These are phyloP conservation scores for Sciurus vulgaris DNA, from an alignment of 2,797 vertebrate species.

Conservation along the genomic window DNA sequence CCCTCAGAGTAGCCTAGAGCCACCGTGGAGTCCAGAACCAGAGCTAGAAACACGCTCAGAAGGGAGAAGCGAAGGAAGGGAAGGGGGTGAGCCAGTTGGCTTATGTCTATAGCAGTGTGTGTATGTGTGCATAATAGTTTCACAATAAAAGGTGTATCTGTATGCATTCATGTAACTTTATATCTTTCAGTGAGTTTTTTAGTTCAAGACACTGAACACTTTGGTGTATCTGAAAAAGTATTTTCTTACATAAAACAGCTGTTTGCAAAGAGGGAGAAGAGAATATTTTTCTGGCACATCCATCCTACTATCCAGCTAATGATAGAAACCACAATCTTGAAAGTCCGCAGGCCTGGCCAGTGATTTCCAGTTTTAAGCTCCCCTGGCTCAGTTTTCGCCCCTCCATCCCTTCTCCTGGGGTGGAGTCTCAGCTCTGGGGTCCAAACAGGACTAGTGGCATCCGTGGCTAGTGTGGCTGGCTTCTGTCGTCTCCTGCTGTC, in stretches of 20 bases:
- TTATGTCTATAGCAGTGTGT: rapidly evolving
- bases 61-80: not conserved
- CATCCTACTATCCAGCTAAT: not conserved
- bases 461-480: not conserved
- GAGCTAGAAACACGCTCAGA: rapidly evolving
- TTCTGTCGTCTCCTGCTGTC: no score
- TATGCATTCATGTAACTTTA: not conserved
- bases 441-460: rapidly evolving
- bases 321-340: not conserved
- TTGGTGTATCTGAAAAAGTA: not conserved
- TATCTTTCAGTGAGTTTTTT: not conserved
- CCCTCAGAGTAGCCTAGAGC: not conserved
- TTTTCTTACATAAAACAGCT: not conserved
- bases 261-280: not conserved
- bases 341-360: no score
- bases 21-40: not conserved
- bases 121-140: not conserved
- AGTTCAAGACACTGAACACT: not conserved
- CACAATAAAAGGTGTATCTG: not conserved
- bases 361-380: not conserved
- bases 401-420: not conserved
- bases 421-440: no score
- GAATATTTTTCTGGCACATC: not conserved
- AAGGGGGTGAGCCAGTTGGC: not conserved
- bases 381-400: not conserved